These are phyloP conservation scores for Echinometra lucunter DNA, from an alignment of 53 echinoderm and acorn worm genomes.

Conservation along the genomic window DNA sequence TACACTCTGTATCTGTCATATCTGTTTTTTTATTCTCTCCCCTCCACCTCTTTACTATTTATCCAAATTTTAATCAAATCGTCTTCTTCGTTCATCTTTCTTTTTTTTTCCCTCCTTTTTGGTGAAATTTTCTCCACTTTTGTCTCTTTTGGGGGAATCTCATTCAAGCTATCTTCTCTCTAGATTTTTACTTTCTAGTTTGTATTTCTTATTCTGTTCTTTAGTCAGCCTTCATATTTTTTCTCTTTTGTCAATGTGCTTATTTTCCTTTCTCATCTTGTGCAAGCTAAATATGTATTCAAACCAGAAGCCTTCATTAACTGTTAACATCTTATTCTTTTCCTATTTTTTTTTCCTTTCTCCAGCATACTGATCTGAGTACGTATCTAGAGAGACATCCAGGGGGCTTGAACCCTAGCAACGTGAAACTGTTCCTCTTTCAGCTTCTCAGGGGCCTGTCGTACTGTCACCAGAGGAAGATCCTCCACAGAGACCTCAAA, in stretches of 20 bases:
- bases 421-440: conserved; percentile 94
- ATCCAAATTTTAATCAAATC: no score
- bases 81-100: no score
- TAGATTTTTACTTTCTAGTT: no score
- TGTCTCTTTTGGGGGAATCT: neutral
- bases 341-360: neutral
- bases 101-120: neutral
- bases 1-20: no score
- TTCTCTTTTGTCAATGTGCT: no score
- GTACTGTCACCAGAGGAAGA: conserved; percentile 86
- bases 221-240: neutral
- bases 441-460: conserved; percentile 94
- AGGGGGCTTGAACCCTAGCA: conserved; percentile 90
- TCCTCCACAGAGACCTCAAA: conserved; percentile 96
- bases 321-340: no score
- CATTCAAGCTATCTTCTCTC: no score
- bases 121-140: neutral
- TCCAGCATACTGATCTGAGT: conserved; percentile 96
- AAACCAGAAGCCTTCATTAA: no score
- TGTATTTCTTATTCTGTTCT: neutral
- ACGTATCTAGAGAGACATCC: conserved; percentile 96
- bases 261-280: neutral
- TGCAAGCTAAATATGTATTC: neutral
- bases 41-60: no score
- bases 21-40: no score